Conservation (phyloP, 2,113 vertebrate genomes). For the Prinia subflava region DNA sequence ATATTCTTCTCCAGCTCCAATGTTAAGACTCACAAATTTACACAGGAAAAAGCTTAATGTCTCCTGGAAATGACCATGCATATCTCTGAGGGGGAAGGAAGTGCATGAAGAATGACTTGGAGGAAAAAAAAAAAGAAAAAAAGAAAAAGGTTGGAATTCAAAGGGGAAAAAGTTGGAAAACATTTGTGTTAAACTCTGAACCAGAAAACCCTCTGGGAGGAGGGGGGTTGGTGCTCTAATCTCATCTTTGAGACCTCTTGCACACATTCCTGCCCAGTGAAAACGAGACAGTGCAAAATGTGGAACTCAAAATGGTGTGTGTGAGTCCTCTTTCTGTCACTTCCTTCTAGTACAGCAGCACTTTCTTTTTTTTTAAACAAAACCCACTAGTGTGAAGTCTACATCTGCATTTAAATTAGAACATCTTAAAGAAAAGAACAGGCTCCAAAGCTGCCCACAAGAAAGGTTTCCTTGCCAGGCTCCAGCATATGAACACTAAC, state of each 20-base stretch:
- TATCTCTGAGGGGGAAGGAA: constrained; percentile 29
- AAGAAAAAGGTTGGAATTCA: neutral
- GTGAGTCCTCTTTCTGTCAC: constrained; percentile 8
- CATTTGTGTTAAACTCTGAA: neutral
- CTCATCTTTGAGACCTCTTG: neutral
- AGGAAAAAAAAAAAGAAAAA: neutral
- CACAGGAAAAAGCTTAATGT: constrained; percentile 34
- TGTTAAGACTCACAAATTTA: neutral
- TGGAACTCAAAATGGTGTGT: neutral
- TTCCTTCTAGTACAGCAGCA: constrained; percentile 33
- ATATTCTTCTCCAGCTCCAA: neutral
- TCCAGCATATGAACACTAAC: constrained; percentile 35
- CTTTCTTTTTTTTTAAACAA: neutral
- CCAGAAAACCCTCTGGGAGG: neutral
- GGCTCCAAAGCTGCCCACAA: constrained; percentile 55
- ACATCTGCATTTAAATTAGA: constrained; percentile 77
- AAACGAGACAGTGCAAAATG: neutral
- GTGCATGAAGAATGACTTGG: neutral
- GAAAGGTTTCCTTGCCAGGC: constrained; percentile 57
- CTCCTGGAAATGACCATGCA: neutral
- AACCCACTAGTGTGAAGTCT: constrained; percentile 55
- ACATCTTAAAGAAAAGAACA: constrained; percentile 68
- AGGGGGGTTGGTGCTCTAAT: neutral
- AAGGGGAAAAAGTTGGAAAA: neutral
- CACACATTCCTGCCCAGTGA: neutral